Evolutionary conservation across 2,113 vertebrate species (phyloP).

Genomic region (Rhinoderma darwinii): DNA sequence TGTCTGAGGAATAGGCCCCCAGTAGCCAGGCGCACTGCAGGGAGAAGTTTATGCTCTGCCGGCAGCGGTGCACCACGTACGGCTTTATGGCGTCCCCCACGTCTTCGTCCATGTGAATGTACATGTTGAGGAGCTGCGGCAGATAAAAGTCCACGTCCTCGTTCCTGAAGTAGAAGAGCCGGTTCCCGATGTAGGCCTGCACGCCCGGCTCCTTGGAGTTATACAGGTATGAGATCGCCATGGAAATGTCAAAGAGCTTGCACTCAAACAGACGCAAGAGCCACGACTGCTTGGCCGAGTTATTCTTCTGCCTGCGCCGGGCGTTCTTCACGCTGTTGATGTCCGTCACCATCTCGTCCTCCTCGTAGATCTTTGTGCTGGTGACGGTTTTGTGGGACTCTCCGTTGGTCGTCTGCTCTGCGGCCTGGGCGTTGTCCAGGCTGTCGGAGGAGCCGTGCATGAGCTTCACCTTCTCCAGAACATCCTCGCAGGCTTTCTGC

Average conservation of each 20-base stretch:
- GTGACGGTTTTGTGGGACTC: conserved; percentile 43
- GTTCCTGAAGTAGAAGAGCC: conserved; percentile 89
- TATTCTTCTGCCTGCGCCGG: conserved; percentile 81
- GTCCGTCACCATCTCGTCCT: conserved; percentile 67
- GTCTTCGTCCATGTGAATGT: conserved; percentile 97
- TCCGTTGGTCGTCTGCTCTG: not conserved
- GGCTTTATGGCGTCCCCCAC: conserved; percentile 96
- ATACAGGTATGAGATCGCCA: conserved; percentile 97
- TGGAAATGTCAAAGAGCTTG: conserved; percentile 95
- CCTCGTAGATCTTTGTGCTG: conserved; percentile 73
- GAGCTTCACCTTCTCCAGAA: conserved; percentile 87
- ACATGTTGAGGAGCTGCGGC: conserved; percentile 96
- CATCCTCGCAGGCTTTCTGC: conserved; percentile 86
- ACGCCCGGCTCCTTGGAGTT: conserved; percentile 96
- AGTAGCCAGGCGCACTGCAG: conserved; percentile 91
- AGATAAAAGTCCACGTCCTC: conserved; percentile 95
- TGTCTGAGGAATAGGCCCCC: conserved; percentile 92
- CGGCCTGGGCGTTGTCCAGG: accelerated
- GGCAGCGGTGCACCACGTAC: conserved; percentile 95
- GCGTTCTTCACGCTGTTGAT: conserved; percentile 72
- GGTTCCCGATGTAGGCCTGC: conserved; percentile 95
- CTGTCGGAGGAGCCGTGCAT: conserved; percentile 65
- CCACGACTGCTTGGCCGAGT: conserved; percentile 93
- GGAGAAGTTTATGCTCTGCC: conserved; percentile 93
- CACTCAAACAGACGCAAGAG: conserved; percentile 93